Evolutionary conservation across 1,140 invertebrate species (phyloP).

Genomic region (Hylaeus anthracinus): DNA sequence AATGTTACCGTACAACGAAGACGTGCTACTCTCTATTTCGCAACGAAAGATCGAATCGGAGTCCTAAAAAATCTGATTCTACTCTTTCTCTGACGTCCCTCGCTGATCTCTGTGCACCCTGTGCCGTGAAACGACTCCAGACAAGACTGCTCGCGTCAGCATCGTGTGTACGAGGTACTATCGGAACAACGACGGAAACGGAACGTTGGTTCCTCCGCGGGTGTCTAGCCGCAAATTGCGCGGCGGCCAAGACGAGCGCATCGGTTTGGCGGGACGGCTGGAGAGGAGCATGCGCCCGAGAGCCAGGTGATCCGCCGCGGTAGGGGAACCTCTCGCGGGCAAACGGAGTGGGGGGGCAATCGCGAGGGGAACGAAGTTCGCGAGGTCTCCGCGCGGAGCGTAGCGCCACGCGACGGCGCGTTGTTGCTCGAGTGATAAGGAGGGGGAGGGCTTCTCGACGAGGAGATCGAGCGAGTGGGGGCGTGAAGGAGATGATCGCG

Average conservation of each 20-base stretch:
- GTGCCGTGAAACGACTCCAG: not conserved
- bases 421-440: not conserved
- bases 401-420: slow-evolving; percentile 72
- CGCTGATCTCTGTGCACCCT: too few relatives aligned
- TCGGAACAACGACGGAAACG: too few relatives aligned
- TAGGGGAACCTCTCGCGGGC: slow-evolving; percentile 7
- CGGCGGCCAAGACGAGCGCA: slow-evolving; percentile 15
- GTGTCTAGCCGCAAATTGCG: slow-evolving; percentile 33
- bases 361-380: slow-evolving; percentile 62
- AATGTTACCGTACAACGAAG: too few relatives aligned
- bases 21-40: too few relatives aligned
- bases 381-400: slow-evolving; percentile 69
- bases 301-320: slow-evolving; percentile 37
- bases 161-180: too few relatives aligned
- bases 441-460: slow-evolving; percentile 20
- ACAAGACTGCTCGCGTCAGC: not conserved
- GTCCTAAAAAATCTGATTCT: too few relatives aligned
- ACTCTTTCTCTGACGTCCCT: too few relatives aligned
- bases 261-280: slow-evolving; percentile 49
- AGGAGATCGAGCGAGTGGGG: slow-evolving; percentile 33
- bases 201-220: slow-evolving; percentile 6
- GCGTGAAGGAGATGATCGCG: slow-evolving; percentile 17
- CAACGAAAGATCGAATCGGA: too few relatives aligned
- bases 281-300: slow-evolving; percentile 56
- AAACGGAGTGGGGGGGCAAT: slow-evolving; percentile 22